Evolutionary conservation across 2,888 invertebrate genomes (phyloP), one percentile per base, ranked within the genome.

Genomic region (Melanargia galathea): DNA sequence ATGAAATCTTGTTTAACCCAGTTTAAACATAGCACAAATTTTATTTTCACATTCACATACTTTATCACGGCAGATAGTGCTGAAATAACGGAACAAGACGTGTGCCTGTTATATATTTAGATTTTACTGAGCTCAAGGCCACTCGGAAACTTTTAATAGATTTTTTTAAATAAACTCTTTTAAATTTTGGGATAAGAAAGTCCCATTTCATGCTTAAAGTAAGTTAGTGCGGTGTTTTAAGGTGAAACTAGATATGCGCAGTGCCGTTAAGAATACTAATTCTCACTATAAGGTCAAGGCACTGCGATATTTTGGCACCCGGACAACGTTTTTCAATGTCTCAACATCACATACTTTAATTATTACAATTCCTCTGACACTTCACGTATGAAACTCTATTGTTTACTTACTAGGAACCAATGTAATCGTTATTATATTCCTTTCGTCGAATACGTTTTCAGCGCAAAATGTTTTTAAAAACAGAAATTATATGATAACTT

Each of bases 241-340:
- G 10, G 40, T 26, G 35, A 48, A 46, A 48, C n/a, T 62, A 24
- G 13, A 22, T 66, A 71, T 81, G 78, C 79, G 77, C 79, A 78
- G 58, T 73, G 71, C 74, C 71, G 75, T 70, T 71, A 56, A 69
- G 76, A 78, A 81, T 81, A 73, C 71, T 80, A 81, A 81, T 82
- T 76, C 46, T 68, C 70, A 65, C 30, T 70, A 77, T 72, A 78
- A 82, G 87, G 87, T 87, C 87, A 87, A 87, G 86, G 85, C 73
- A 69, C 68, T 67, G 35, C 54, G 70, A 76, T 74, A 80, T 83
- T 83, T 86, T 82, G 75, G 74, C 72, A 74, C 67, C 60, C 64
- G 54, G 60, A 18, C 58, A 70, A 70, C 70, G 68, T 62, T 65
- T 49, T 64, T 72, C 61, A 57, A 49, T 70, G 66, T 65, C 65